phyloP scores from a whole-genome alignment of 2,113 vertebrate species.

The Megaceryle maxima region DNA sequence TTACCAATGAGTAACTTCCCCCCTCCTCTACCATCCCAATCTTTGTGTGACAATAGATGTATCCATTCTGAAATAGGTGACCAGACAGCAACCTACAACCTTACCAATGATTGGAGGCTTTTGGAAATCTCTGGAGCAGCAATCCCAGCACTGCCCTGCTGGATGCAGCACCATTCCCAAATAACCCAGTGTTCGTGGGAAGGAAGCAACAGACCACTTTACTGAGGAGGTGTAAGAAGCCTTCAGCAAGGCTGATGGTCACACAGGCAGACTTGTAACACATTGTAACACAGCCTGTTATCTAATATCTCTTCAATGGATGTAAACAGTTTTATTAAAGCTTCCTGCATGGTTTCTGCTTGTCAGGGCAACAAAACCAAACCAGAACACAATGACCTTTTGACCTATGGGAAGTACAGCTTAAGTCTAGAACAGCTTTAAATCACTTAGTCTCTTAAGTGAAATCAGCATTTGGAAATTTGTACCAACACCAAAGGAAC shows the following conservation, averaged over 20 bases:
- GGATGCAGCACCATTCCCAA: not conserved
- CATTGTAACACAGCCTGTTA: not conserved
- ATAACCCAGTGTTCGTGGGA: accelerated
- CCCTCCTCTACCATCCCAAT: accelerated
- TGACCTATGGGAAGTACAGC: not conserved
- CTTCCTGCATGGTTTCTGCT: not conserved
- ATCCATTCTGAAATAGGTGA: accelerated
- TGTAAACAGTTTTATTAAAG: not conserved
- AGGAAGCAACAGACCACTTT: not conserved
- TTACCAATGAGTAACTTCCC: not conserved
- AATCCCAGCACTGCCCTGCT: not conserved
- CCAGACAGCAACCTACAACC: accelerated
- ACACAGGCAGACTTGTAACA: not conserved
- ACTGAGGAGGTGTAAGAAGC: not conserved
- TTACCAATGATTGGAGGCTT: accelerated
- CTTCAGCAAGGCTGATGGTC: not conserved
- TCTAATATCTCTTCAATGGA: not conserved
- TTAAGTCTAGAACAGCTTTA: not conserved
- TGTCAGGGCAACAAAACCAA: not conserved
- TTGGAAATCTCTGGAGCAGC: not conserved
- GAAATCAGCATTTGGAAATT: not conserved
- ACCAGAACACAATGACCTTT: not conserved
- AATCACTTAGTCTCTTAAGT: not conserved
- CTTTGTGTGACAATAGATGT: not conserved
- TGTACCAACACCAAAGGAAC: not conserved